Conservation (phyloP, 1,140 invertebrate genomes). For the Polypedilum pembai region DNA sequence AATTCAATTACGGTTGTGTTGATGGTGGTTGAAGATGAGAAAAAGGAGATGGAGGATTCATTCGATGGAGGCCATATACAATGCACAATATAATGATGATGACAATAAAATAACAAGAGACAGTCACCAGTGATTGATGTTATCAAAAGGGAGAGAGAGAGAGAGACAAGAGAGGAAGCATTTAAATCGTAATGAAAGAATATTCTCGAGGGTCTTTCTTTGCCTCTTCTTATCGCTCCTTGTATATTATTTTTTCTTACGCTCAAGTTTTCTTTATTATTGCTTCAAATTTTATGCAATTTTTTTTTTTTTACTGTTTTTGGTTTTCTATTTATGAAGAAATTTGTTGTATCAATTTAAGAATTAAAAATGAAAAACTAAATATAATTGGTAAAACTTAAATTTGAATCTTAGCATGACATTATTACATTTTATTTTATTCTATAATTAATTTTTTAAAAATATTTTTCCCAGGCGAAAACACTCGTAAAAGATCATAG, state of each 20-base stretch:
- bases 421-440: too few relatives aligned
- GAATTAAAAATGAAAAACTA: background rate
- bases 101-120: conserved; percentile 18
- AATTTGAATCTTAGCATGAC: too few relatives aligned
- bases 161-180: background rate
- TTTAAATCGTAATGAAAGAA: conserved; percentile 10
- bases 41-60: background rate
- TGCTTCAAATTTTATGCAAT: too few relatives aligned
- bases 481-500: too few relatives aligned
- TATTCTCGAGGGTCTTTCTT: conserved; percentile 23
- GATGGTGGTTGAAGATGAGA: background rate
- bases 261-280: conserved; percentile 10
- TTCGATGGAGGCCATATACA: background rate
- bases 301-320: background rate
- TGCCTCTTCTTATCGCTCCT: background rate
- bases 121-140: conserved; percentile 24
- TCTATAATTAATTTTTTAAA: too few relatives aligned
- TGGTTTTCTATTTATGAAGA: too few relatives aligned
- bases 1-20: conserved; percentile 16
- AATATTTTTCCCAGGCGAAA: too few relatives aligned
- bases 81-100: conserved; percentile 12
- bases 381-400: background rate
- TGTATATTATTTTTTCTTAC: background rate
- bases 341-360: too few relatives aligned
- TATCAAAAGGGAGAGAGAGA: background rate